These are phyloP conservation scores for Copsychus sechellarum DNA, from an alignment of 2,113 vertebrate genomes.

Conservation along the genomic window DNA sequence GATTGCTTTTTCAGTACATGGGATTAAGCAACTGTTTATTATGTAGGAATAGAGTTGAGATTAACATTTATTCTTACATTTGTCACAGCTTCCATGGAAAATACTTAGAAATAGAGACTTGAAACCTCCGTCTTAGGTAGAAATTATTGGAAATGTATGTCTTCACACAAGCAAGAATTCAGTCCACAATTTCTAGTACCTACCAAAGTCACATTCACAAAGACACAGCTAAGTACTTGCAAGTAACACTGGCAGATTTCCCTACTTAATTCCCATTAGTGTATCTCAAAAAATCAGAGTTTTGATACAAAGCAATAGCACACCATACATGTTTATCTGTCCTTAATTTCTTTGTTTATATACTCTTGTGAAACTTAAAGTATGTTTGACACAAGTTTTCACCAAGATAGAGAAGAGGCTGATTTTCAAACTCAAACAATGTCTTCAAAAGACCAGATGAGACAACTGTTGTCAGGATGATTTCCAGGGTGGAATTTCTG, in stretches of 20 bases:
- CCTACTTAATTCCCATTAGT: neutral
- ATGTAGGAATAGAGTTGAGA: neutral
- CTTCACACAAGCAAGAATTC: neutral
- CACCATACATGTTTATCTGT: neutral
- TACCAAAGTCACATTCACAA: neutral
- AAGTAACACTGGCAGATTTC: neutral
- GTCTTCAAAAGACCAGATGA: neutral
- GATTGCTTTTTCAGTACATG: neutral
- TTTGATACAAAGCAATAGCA: neutral
- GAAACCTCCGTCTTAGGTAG: neutral
- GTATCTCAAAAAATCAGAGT: neutral
- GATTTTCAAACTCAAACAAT: neutral
- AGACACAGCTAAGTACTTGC: neutral
- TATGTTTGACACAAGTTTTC: neutral
- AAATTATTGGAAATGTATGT: neutral
- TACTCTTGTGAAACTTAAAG: neutral
- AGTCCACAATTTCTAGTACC: neutral
- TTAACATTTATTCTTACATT: neutral
- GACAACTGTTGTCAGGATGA: neutral
- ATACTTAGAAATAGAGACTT: neutral
- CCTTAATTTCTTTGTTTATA: neutral
- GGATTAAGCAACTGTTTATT: neutral
- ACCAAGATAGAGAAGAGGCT: neutral
- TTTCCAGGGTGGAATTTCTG: neutral
- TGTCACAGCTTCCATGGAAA: neutral